These are phyloP conservation scores for Tyto alba DNA, from an alignment of 2,113 vertebrate genomes.

Conservation along the genomic window DNA sequence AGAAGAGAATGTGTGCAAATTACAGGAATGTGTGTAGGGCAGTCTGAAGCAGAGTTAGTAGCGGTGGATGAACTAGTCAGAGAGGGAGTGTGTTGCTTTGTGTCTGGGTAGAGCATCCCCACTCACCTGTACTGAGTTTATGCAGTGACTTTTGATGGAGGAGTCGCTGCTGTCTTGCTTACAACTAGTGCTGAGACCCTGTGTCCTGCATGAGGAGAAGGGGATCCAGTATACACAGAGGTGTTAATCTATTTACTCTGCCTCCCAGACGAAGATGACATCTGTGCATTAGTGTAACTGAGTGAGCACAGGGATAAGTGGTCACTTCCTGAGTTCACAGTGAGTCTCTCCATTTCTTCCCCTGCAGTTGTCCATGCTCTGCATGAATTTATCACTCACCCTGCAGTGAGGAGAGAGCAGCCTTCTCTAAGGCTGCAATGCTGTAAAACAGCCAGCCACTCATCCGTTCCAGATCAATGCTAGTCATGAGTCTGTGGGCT, in stretches of 20 bases:
- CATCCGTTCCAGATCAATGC: conserved; percentile 3
- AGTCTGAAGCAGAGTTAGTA: neutral
- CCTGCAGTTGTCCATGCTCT: conserved; percentile 24
- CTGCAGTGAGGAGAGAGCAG: conserved; percentile 28
- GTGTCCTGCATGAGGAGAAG: neutral
- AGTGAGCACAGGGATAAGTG: neutral
- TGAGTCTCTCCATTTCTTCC: neutral
- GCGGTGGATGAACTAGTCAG: too few relatives aligned
- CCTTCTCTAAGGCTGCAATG: conserved; percentile 25
- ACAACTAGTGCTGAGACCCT: neutral
- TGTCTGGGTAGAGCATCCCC: neutral
- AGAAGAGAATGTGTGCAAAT: neutral
- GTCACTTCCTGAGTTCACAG: neutral
- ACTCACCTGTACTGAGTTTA: neutral
- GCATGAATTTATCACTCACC: conserved; percentile 23
- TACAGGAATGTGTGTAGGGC: neutral
- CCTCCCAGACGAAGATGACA: neutral
- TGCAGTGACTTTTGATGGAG: neutral
- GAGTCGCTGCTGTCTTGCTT: neutral
- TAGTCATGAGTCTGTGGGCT: neutral
- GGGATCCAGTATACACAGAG: neutral
- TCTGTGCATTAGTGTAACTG: neutral
- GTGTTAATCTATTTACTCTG: neutral
- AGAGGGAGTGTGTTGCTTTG: fast-evolving
- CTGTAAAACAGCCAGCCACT: conserved; percentile 28